Percentiles rank a stretch among this genome's conserved stretches.
phyloP scores from a whole-genome alignment of 1,140 invertebrate genomes.

The Oppia nitens region DNA sequence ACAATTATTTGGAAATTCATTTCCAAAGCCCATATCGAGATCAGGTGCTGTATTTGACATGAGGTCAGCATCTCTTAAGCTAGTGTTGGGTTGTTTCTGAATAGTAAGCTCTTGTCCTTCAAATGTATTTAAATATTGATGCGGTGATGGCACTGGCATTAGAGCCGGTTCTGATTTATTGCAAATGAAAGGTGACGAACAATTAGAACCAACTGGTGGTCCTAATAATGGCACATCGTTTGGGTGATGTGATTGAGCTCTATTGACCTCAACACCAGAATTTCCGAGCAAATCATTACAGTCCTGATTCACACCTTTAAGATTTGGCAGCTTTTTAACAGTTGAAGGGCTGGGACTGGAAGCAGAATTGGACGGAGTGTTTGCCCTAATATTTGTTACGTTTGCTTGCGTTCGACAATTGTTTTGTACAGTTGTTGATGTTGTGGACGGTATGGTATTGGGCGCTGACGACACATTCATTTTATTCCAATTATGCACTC shows the following conservation, averaged over 20 bases:
- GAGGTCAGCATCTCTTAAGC: conserved; percentile 25
- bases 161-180: conserved; percentile 52
- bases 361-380: background rate
- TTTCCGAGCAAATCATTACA: background rate
- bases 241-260: conserved; percentile 7
- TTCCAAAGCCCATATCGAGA: background rate
- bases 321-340: conserved; percentile 3
- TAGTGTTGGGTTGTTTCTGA: conserved; percentile 86
- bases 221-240: background rate
- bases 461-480: background rate
- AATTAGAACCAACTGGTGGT: conserved; percentile 28
- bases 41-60: conserved; percentile 16
- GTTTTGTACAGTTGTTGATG: background rate
- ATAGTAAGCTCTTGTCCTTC: conserved; percentile 91
- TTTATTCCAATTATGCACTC: conserved; percentile 2
- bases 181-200: background rate
- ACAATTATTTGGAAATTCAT: conserved; percentile 12
- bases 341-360: background rate
- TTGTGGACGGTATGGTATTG: background rate
- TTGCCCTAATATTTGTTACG: background rate
- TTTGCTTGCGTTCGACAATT: conserved; percentile 3
- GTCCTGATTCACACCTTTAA: background rate
- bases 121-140: conserved; percentile 84
- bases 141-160: conserved; percentile 87
- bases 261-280: conserved; percentile 12